Percentiles rank a stretch among this genome's conserved stretches.
Evolutionary conservation across 1,140 invertebrate genomes (phyloP).

Genomic region (Maconellicoccus hirsutus): DNA sequence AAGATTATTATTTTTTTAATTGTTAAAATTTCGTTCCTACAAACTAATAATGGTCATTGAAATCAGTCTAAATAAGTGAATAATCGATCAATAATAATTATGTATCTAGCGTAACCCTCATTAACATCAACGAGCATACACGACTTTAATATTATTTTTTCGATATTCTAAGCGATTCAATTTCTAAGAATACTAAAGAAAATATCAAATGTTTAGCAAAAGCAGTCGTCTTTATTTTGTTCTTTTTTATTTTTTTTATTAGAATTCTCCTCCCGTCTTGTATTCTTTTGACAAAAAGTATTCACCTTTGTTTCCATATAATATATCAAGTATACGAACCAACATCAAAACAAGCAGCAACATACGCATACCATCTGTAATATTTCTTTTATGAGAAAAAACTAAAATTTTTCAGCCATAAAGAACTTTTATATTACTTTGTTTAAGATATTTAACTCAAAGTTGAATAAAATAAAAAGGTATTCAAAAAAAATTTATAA

Average conservation of each 20-base stretch:
- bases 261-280: neutral
- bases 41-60: no score
- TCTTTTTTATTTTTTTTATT: no score
- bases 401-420: conserved; percentile 4
- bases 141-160: no score
- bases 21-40: no score
- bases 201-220: neutral
- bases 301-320: conserved; percentile 4
- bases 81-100: no score
- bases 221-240: neutral
- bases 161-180: neutral
- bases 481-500: neutral
- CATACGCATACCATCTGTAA: conserved; percentile 7
- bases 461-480: conserved; percentile 1
- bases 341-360: neutral
- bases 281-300: conserved; percentile 9
- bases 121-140: no score
- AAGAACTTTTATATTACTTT: conserved; percentile 10
- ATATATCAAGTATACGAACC: conserved; percentile 9
- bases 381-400: conserved; percentile 6
- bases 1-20: no score
- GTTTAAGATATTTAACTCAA: neutral
- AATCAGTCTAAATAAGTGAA: no score
- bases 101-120: no score
- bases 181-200: neutral